These are phyloP conservation scores for Chloroceryle inda DNA, from an alignment of 2,797 vertebrate species.

Conservation along the genomic window DNA sequence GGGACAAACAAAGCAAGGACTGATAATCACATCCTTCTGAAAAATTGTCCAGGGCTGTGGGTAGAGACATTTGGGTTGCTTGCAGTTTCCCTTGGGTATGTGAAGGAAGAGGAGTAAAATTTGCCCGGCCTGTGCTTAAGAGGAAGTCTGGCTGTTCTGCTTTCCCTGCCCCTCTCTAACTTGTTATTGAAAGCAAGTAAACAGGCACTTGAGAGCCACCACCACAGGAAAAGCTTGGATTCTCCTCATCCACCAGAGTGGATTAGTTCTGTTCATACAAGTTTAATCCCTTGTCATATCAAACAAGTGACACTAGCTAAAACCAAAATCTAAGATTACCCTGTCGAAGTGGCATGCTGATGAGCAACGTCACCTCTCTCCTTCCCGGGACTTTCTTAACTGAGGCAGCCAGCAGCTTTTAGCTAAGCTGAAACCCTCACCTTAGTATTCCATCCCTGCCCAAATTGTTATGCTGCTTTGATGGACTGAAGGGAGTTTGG, in stretches of 20 bases:
- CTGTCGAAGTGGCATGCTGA: neutral
- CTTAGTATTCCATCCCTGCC: neutral
- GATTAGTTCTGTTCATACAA: neutral
- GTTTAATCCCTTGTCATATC: neutral
- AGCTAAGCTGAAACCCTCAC: neutral
- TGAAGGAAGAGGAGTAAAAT: neutral
- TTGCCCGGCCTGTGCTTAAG: neutral
- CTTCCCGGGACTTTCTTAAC: neutral
- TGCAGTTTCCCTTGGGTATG: neutral
- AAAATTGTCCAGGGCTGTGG: neutral
- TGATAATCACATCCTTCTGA: accelerated
- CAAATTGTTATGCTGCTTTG: neutral
- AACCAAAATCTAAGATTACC: slow-evolving; percentile 29
- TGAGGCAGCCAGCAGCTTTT: neutral
- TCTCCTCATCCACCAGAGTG: neutral
- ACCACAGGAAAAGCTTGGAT: neutral
- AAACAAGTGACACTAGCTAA: neutral
- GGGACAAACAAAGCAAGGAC: neutral
- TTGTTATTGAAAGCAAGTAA: neutral
- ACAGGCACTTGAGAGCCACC: neutral
- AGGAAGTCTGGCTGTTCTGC: neutral
- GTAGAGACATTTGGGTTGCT: neutral
- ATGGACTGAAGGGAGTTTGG: neutral
- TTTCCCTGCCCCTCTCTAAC: neutral
- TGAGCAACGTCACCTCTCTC: neutral